Evolutionary conservation across 2,797 vertebrate species (phyloP).

Genomic region (Nasua narica): DNA sequence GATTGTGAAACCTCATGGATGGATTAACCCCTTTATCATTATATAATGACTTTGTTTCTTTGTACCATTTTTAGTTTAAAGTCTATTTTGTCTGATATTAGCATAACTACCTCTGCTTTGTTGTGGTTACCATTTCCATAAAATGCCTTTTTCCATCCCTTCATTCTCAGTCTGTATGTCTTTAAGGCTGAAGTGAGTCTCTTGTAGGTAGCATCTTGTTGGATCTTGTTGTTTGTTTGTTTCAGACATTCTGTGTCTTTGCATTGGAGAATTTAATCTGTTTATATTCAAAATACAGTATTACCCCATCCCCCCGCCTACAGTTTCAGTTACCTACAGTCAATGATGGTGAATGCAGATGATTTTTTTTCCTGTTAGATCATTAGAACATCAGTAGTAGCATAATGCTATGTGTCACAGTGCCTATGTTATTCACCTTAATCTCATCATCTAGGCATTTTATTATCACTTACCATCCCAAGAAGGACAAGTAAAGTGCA

Average conservation of each 20-base stretch:
- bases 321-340: not conserved
- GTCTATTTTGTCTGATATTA: not conserved
- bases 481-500: not conserved
- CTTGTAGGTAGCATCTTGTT: not conserved
- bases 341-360: not conserved
- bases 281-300: not conserved
- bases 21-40: not conserved
- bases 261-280: not conserved
- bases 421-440: not conserved
- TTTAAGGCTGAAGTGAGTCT: not conserved
- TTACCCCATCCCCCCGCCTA: not conserved
- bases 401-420: not conserved
- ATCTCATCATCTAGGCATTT: not conserved
- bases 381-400: not conserved
- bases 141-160: not conserved
- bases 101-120: not conserved
- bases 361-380: not conserved
- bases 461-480: not conserved
- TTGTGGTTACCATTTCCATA: not conserved
- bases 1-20: not conserved
- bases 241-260: not conserved
- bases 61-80: not conserved
- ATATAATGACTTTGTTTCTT: not conserved
- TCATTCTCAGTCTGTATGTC: not conserved
- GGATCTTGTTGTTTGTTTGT: not conserved